Evolutionary conservation across 64 coral and sea anemone genomes (phyloP).

Genomic region (Porites lutea): DNA sequence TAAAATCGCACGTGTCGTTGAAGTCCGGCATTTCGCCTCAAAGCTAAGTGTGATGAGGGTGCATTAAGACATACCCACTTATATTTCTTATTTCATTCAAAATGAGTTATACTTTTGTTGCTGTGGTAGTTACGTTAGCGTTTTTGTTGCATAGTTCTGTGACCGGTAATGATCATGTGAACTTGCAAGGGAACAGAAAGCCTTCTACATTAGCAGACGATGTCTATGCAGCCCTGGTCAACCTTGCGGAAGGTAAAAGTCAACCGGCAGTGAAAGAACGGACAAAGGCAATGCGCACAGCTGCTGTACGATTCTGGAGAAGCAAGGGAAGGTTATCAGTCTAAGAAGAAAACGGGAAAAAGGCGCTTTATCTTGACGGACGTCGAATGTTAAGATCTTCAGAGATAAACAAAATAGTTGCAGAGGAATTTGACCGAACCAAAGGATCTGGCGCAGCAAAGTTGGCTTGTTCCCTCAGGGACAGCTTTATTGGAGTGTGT

Average conservation of each 20-base stretch:
- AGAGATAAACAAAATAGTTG: slow-evolving; percentile 12
- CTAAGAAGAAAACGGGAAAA: slow-evolving; percentile 8
- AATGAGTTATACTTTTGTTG: slow-evolving; percentile 4
- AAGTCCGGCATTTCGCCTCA: neutral
- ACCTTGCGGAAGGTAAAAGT: neutral
- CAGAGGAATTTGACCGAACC: slow-evolving; percentile 14
- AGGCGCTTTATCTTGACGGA: slow-evolving; percentile 32
- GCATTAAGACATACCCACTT: neutral
- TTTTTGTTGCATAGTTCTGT: slow-evolving; percentile 4
- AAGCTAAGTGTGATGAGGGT: neutral
- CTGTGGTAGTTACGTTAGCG: slow-evolving; percentile 1
- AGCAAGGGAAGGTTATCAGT: slow-evolving; percentile 31
- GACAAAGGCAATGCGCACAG: slow-evolving; percentile 26
- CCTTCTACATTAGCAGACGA: slow-evolving; percentile 5
- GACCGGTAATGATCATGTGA: slow-evolving; percentile 3
- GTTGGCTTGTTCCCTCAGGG: slow-evolving; percentile 3
- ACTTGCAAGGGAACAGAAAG: slow-evolving; percentile 14
- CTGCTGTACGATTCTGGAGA: slow-evolving; percentile 35
- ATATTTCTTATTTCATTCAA: neutral
- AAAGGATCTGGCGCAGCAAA: slow-evolving; percentile 48
- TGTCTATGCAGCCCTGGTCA: neutral
- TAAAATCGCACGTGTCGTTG: neutral
- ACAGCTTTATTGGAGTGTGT: neutral
- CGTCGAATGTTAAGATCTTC: neutral
- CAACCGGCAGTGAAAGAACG: slow-evolving; percentile 17